Conservation (phyloP, 2,888 invertebrate genomes). For the Nephrocerus scutellatus region DNA sequence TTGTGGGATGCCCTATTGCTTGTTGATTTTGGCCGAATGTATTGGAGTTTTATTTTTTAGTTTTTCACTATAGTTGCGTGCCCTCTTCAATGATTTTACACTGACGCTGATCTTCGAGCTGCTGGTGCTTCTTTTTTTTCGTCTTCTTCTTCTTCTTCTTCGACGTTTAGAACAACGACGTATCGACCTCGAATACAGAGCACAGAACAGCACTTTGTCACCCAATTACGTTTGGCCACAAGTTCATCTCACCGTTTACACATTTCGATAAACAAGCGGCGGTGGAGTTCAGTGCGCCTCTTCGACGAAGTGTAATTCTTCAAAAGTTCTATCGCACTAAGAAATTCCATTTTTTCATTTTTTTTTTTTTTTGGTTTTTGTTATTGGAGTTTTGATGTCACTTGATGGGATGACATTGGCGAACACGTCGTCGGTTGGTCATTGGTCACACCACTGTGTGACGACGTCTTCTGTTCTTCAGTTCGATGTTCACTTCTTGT, state of each 20-base stretch:
- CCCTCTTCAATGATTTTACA: not conserved
- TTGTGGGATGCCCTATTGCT: too few species aligned
- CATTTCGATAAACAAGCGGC: constrained; percentile 21
- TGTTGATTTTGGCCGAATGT: too few species aligned
- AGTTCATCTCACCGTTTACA: constrained; percentile 35
- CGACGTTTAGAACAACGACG: too few species aligned
- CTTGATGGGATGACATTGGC: too few species aligned
- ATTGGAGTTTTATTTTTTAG: too few species aligned
- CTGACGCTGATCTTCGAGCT: constrained; percentile 1
- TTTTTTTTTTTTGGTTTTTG: constrained; percentile 11
- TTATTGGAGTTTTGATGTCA: too few species aligned
- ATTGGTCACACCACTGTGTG: too few species aligned
- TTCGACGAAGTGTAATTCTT: not conserved
- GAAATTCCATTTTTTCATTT: constrained; percentile 16
- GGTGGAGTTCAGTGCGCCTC: too few species aligned
- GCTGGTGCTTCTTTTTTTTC: constrained; percentile 1
- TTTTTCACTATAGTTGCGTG: constrained; percentile 1
- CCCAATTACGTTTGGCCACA: constrained; percentile 26
- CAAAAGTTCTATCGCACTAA: not conserved
- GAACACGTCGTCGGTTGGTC: too few species aligned
- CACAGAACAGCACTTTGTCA: constrained; percentile 29
- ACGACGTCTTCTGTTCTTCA: too few species aligned
- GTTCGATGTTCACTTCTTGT: too few species aligned
- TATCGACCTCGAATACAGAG: constrained; percentile 21
- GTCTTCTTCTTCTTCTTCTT: constrained; percentile 16